These are phyloP conservation scores for Druon quercuslanigerum DNA, from an alignment of 1,140 invertebrate genomes.

Conservation along the genomic window DNA sequence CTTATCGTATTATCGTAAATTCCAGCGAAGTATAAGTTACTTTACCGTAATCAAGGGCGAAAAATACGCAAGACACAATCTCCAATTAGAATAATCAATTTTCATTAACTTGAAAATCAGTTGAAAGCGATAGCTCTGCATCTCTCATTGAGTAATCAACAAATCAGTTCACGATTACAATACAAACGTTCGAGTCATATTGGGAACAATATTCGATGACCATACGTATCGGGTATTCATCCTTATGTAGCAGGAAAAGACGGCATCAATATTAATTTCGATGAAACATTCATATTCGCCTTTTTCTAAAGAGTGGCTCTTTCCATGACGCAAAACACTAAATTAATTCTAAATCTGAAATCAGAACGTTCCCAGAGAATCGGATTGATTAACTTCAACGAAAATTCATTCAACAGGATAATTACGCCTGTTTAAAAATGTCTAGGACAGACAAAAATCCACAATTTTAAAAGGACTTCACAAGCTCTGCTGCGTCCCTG, in stretches of 20 bases:
- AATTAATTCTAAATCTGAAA: conserved; percentile 23
- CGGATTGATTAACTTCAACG: not conserved
- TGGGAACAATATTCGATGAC: too few relatives aligned
- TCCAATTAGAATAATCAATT: not conserved
- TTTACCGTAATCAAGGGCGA: too few relatives aligned
- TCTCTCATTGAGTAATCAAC: too few relatives aligned
- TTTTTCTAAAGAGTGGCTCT: not conserved
- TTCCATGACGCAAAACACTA: conserved; percentile 1
- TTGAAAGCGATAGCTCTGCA: too few relatives aligned
- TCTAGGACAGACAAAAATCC: not conserved
- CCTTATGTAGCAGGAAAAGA: too few relatives aligned
- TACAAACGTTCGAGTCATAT: too few relatives aligned
- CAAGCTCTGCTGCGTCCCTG: conserved; percentile 22
- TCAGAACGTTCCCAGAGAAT: not conserved
- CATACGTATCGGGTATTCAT: too few relatives aligned
- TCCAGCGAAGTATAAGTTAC: too few relatives aligned
- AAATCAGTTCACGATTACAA: too few relatives aligned
- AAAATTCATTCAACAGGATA: conserved; percentile 14
- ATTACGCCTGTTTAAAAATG: not conserved
- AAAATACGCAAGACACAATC: not conserved
- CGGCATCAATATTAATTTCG: too few relatives aligned
- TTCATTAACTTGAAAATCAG: not conserved
- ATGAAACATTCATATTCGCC: too few relatives aligned
- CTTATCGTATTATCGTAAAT: too few relatives aligned
- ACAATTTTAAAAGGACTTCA: not conserved